A percentile compares a stretch with the other conserved stretches of the same genome.
These are phyloP conservation scores for Drosophila rubida DNA, from an alignment of 2,888 invertebrate genomes.

Conservation along the genomic window DNA sequence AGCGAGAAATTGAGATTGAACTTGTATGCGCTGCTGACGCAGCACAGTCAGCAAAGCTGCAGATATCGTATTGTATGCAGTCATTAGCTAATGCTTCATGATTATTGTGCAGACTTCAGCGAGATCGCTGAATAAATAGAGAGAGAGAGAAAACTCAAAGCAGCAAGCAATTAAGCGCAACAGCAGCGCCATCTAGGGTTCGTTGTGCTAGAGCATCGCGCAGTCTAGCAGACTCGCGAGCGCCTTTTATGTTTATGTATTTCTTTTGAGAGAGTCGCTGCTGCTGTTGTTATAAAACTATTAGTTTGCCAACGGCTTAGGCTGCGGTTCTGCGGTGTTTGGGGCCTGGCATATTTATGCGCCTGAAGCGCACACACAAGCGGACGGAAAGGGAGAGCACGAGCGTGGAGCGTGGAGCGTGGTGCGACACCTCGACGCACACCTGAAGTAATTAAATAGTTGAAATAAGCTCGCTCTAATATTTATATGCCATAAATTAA, in stretches of 20 bases:
- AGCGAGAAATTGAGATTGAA: background rate
- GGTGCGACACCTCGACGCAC: constrained; percentile 40
- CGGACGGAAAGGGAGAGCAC: background rate
- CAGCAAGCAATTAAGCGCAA: too few species aligned
- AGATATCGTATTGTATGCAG: background rate
- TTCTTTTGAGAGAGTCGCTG: background rate
- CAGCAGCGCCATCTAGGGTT: too few species aligned
- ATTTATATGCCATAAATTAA: constrained; percentile 77
- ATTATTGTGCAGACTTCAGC: background rate
- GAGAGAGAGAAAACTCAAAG: too few species aligned
- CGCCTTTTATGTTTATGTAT: background rate
- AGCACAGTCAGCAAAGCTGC: background rate
- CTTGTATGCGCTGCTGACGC: background rate
- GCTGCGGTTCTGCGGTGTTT: background rate
- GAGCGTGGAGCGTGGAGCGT: background rate
- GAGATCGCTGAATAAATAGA: background rate
- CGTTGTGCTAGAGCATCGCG: background rate
- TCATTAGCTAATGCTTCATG: background rate
- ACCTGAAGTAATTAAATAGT: constrained; percentile 78
- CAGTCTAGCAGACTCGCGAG: background rate
- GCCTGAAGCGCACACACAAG: background rate
- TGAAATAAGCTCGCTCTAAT: constrained; percentile 76
- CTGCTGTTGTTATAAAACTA: constrained; percentile 13
- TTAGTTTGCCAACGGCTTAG: constrained; percentile 19
- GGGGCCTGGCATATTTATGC: background rate